phyloP scores from a whole-genome alignment of 92 coral and sea anemone species.

The Palythoa caribaeorum region DNA sequence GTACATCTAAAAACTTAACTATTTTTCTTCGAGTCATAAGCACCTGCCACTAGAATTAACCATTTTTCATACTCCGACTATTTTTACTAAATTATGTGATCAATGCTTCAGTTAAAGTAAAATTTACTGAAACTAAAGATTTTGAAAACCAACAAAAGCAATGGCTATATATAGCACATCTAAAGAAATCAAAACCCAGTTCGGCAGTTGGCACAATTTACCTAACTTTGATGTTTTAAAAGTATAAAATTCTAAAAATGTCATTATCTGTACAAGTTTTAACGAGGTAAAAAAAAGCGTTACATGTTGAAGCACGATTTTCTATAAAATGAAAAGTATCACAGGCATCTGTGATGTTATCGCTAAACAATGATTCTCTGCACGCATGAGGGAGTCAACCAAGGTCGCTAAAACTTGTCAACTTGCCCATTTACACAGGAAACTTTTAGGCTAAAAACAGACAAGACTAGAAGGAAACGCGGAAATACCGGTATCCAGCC shows the following conservation, averaged over 20 bases:
- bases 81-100: too few relatives aligned
- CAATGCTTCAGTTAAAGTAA: too few relatives aligned
- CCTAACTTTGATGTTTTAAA: not conserved
- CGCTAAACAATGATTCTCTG: not conserved
- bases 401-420: slow-evolving; percentile 23
- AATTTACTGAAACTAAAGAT: too few relatives aligned
- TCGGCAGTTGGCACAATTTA: too few relatives aligned
- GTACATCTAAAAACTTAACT: too few relatives aligned
- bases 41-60: too few relatives aligned
- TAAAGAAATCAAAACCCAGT: too few relatives aligned
- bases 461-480: not conserved
- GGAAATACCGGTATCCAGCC: slow-evolving; percentile 22
- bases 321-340: not conserved
- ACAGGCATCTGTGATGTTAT: not conserved
- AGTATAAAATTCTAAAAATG: not conserved
- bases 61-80: too few relatives aligned
- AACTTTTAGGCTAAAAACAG: not conserved
- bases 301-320: not conserved
- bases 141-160: too few relatives aligned
- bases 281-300: not conserved
- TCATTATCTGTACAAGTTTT: not conserved
- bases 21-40: too few relatives aligned
- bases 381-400: not conserved
- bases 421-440: slow-evolving; percentile 15
- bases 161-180: too few relatives aligned